Evolutionary conservation across 2,888 invertebrate species (phyloP), one percentile per base, ranked within the genome.

Genomic region (Xanthostigma xanthostigma): DNA sequence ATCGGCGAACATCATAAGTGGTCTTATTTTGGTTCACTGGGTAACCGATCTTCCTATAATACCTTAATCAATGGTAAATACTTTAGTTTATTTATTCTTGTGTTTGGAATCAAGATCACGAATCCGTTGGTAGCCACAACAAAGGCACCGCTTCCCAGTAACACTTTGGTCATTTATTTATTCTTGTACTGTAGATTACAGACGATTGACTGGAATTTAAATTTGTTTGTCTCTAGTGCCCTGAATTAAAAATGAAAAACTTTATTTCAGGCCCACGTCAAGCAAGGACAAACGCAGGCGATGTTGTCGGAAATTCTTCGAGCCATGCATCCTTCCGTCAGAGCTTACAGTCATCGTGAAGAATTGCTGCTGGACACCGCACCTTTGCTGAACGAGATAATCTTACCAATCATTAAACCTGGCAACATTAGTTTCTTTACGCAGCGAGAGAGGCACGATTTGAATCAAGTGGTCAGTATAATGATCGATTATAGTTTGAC

Each of bases 401-500:
- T 92, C 43, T 75, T 80, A 46, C 92, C 92, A 0, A 68, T 71
- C 14, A 68, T 92, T 40, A 71, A 90, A 45, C 83, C 88, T 0
- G 87, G 88, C 44, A 74, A 60, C 61, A 62, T 63, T 50, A 80
- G 90, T 71, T 64, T 91, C 45, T 89, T 84, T 68, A 84, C 81
- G 14, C 69, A 74, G 3, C 70, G 72, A 52, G 92, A 92, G 66
- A 81, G 80, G 45, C 71, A 71, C 11, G 78, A 82, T 40, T 62
- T 96, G 35, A 62, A 70, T 0, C 70, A 78, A 33, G 79, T 91
- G 34, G 84, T 94, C 10, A 75, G 80, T 54, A 75, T 86, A 0
- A 88, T 96, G 91, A 79, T 92, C 44, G 86, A 90, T 62, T 88
- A 91, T 66, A 93, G 91, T 51, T 69, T 96, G 53, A 81, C 79